These are phyloP conservation scores for Oreochromis niloticus DNA, from an alignment of 2,113 vertebrate genomes.

Conservation along the genomic window DNA sequence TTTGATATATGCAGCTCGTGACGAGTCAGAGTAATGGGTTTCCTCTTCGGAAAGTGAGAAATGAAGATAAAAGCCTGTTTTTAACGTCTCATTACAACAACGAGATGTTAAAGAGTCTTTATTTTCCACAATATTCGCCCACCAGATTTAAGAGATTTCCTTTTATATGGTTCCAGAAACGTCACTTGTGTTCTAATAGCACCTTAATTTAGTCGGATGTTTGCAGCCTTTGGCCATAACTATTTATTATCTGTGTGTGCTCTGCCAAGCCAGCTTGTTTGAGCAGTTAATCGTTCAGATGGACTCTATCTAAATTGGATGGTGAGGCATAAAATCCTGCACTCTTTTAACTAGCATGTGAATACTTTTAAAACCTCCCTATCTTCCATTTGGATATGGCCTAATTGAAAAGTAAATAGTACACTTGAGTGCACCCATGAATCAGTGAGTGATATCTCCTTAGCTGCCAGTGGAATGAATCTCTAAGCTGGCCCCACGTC, in stretches of 20 bases:
- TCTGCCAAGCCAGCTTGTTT: constrained; percentile 54
- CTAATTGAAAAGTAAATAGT: constrained; percentile 74
- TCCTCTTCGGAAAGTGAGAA: background rate
- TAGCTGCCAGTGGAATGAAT: constrained; percentile 67
- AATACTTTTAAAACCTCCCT: constrained; percentile 69
- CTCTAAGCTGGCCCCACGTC: background rate
- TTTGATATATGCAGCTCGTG: background rate
- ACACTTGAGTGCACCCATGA: constrained; percentile 64
- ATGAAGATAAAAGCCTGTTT: background rate
- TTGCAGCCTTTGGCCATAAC: constrained; percentile 47
- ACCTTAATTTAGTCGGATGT: constrained; percentile 54
- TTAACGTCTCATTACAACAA: background rate
- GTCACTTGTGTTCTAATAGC: constrained; percentile 26
- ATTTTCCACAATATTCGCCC: background rate
- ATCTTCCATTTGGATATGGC: constrained; percentile 64
- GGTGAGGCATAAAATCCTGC: constrained; percentile 70
- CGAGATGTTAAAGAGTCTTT: background rate
- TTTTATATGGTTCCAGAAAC: constrained; percentile 17
- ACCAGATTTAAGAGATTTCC: background rate
- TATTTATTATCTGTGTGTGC: constrained; percentile 66
- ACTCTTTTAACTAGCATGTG: constrained; percentile 56
- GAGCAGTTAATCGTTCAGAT: constrained; percentile 64
- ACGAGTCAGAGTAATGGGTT: background rate
- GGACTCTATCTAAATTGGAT: constrained; percentile 67
- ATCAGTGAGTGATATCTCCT: constrained; percentile 66